Percentiles rank a stretch among this genome's conserved stretches.
These are phyloP conservation scores for Scolopax mira DNA, from an alignment of 2,113 vertebrate genomes.

Conservation along the genomic window DNA sequence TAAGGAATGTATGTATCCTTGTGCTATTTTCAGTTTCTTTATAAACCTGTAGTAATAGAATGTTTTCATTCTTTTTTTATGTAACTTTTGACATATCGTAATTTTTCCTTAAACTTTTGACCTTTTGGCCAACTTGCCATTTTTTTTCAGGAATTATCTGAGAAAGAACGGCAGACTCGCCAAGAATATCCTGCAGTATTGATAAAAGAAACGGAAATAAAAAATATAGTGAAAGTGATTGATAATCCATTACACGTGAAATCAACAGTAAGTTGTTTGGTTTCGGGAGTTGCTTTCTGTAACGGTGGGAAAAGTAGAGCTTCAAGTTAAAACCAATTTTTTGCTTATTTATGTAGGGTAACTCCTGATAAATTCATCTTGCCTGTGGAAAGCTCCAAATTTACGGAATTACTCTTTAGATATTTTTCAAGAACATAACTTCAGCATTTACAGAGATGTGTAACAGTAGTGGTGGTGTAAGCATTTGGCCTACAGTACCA, in stretches of 20 bases:
- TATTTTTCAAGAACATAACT: not conserved
- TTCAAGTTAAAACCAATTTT: not conserved
- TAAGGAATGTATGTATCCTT: conserved; percentile 77
- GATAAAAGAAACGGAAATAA: conserved; percentile 65
- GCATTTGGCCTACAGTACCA: not conserved
- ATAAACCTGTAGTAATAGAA: not conserved
- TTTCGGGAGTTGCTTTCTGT: not conserved
- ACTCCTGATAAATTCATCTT: not conserved
- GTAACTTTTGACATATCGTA: not conserved
- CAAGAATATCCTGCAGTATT: conserved; percentile 43
- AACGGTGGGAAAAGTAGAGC: not conserved
- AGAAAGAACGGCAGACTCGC: conserved; percentile 58
- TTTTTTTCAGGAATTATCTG: conserved; percentile 75
- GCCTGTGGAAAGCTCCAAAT: not conserved
- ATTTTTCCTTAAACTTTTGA: not conserved
- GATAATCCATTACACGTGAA: conserved; percentile 78
- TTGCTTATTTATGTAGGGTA: not conserved
- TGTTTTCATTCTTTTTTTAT: not conserved
- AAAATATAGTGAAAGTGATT: conserved; percentile 79
- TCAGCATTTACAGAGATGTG: not conserved
- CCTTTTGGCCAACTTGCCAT: not conserved
- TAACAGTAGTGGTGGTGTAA: not conserved
- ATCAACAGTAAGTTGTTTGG: conserved; percentile 81
- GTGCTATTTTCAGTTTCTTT: not conserved
- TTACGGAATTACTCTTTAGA: not conserved